These are phyloP conservation scores for Orestias chungarensis DNA, from an alignment of 2,797 vertebrate species.

Conservation along the genomic window DNA sequence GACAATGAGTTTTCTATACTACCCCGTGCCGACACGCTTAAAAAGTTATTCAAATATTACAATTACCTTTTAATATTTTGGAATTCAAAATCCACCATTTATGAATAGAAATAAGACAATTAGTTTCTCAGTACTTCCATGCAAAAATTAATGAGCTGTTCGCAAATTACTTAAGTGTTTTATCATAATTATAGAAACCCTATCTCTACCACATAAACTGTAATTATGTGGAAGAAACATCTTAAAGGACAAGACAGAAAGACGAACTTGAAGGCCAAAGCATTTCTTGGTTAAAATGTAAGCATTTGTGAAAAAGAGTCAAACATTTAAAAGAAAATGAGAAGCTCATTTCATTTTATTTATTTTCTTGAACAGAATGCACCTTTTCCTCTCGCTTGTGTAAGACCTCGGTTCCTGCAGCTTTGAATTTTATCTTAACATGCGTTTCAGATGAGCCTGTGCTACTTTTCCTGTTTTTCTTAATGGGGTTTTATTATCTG, in stretches of 20 bases:
- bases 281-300: neutral
- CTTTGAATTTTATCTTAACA: too few relatives aligned
- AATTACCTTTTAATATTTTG: neutral
- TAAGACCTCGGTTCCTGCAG: too few relatives aligned
- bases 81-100: neutral
- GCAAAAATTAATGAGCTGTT: neutral
- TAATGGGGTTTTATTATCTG: neutral
- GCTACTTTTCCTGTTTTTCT: neutral
- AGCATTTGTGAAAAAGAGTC: neutral
- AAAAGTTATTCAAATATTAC: neutral
- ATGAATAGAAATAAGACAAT: neutral
- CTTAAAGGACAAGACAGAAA: neutral
- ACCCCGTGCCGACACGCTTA: neutral
- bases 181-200: neutral
- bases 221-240: neutral
- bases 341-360: neutral
- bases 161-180: neutral
- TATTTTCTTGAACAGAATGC: neutral
- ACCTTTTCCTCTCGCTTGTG: neutral
- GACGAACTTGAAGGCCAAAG: too few relatives aligned
- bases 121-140: neutral
- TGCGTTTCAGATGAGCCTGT: too few relatives aligned
- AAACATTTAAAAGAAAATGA: neutral
- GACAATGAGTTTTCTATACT: neutral
- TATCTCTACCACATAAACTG: too few relatives aligned